Conservation (phyloP, 2,888 invertebrate genomes). For the Helobdella robusta region DNA sequence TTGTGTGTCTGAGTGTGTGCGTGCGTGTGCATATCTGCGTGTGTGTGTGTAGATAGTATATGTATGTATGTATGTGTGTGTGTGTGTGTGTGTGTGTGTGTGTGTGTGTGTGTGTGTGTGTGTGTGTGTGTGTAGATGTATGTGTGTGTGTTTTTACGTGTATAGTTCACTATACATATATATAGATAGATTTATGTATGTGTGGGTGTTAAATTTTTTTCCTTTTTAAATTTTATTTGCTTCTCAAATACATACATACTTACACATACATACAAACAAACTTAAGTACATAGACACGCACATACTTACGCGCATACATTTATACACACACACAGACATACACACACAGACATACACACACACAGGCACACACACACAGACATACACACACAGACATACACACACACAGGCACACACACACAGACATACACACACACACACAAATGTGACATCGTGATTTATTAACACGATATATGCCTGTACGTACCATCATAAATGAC, state of each 20-base stretch:
- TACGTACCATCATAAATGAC: no score
- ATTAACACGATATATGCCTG: no score
- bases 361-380: slow-evolving; percentile 1
- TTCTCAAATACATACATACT: not conserved
- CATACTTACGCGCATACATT: not conserved
- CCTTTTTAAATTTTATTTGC: not conserved
- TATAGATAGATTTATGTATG: no score
- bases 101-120: slow-evolving; percentile 7
- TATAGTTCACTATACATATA: no score
- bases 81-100: slow-evolving; percentile 10
- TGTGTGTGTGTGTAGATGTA: not conserved
- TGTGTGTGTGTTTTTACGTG: not conserved
- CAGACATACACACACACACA: no score
- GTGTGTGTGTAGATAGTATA: not conserved
- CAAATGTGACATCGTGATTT: no score
- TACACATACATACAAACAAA: not conserved
- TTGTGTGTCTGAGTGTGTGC: not conserved
- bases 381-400: not conserved
- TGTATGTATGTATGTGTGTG: not conserved
- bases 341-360: not conserved
- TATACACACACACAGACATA: slow-evolving; percentile 2
- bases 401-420: not conserved
- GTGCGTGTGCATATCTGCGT: not conserved
- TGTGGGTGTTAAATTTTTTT: no score
- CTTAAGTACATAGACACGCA: not conserved